Percentiles rank a stretch among this genome's conserved stretches.
phyloP scores from a whole-genome alignment of 2,888 invertebrate species.

The Capitulum mitella region DNA sequence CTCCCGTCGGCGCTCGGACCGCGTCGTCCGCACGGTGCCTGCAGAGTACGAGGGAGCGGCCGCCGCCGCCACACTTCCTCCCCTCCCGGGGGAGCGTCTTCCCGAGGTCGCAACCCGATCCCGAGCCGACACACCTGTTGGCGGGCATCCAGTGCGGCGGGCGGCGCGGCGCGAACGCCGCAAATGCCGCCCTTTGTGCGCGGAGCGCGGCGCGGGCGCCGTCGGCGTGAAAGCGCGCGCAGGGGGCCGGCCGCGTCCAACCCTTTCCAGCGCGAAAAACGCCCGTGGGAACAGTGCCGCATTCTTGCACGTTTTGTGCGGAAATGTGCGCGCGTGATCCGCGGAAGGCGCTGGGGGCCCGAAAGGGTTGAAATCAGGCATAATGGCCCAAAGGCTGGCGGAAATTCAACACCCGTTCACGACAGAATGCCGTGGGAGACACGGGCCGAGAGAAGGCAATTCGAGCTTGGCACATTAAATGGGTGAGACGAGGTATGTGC shows the following conservation, averaged over 20 bases:
- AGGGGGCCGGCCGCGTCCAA: neutral
- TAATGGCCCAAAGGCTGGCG: neutral
- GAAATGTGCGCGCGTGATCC: neutral
- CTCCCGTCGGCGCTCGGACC: no score
- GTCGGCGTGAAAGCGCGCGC: neutral
- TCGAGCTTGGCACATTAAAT: neutral
- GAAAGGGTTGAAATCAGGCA: neutral
- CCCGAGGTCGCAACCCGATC: neutral
- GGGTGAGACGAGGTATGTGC: neutral
- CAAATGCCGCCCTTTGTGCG: neutral
- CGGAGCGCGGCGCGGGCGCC: neutral
- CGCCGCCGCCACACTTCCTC: neutral
- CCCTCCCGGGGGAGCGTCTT: neutral
- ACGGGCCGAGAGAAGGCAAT: neutral
- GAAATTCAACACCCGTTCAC: neutral
- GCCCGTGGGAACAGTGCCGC: neutral
- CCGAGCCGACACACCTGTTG: neutral
- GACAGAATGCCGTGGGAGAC: neutral
- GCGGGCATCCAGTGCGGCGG: neutral
- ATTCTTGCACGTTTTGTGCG: constrained; percentile 4
- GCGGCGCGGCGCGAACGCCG: neutral
- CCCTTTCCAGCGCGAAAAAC: neutral
- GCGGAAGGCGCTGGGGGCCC: neutral
- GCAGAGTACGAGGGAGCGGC: no score
- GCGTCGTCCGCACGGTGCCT: no score